These are phyloP conservation scores for Drosophila sp. DNA, from an alignment of 1,140 invertebrate species.

Conservation along the genomic window DNA sequence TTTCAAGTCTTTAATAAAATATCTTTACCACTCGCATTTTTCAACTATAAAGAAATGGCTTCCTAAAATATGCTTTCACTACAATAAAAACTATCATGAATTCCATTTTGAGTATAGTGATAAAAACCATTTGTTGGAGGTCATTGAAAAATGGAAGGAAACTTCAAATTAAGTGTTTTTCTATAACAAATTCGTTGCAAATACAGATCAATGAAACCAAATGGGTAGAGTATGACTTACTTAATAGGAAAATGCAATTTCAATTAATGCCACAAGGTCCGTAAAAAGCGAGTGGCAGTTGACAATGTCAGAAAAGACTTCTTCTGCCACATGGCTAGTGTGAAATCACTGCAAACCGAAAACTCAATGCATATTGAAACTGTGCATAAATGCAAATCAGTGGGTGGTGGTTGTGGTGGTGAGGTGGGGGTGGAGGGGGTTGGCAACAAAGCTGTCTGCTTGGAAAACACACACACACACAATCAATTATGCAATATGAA, in stretches of 20 bases:
- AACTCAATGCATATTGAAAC: constrained; percentile 66
- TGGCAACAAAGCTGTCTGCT: constrained; percentile 53
- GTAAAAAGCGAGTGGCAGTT: constrained; percentile 28
- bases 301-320: constrained; percentile 16
- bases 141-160: too few relatives aligned
- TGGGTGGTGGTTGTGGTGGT: neutral
- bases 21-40: too few relatives aligned
- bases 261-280: constrained; percentile 41
- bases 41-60: too few relatives aligned
- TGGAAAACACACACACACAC: constrained; percentile 46
- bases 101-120: too few relatives aligned
- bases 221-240: neutral
- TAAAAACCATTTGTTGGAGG: too few relatives aligned
- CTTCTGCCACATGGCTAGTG: constrained; percentile 28
- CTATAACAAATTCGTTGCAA: too few relatives aligned
- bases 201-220: neutral
- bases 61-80: too few relatives aligned
- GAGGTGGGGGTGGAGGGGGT: constrained; percentile 4
- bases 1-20: too few relatives aligned
- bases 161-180: too few relatives aligned
- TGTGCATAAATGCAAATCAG: constrained; percentile 57
- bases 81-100: too few relatives aligned
- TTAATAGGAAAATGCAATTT: constrained; percentile 23
- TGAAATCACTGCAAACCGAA: constrained; percentile 42
- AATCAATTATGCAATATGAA: constrained; percentile 79